phyloP scores from a whole-genome alignment of 1,140 invertebrate genomes.

The Brachionus calyciflorus region DNA sequence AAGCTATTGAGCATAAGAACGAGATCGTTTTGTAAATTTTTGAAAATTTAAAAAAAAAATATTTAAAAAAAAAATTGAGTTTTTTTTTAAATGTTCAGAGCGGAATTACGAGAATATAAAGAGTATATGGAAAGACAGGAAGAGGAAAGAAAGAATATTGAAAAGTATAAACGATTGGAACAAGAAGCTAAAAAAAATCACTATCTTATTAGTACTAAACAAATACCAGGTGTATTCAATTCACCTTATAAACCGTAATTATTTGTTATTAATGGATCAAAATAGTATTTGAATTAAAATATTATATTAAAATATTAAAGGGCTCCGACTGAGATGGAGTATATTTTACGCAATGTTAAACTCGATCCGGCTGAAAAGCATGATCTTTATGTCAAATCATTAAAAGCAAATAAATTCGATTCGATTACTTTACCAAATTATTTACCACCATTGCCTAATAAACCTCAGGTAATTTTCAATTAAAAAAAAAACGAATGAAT shows the following conservation, averaged over 20 bases:
- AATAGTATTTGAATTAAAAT: background rate
- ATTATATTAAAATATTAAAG: background rate
- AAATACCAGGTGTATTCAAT: conserved; percentile 59
- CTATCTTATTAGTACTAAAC: conserved; percentile 58
- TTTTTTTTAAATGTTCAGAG: conserved; percentile 50
- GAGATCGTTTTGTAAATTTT: conserved; percentile 52
- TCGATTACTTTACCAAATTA: conserved; percentile 51
- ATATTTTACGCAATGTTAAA: conserved; percentile 52
- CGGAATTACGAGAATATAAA: conserved; percentile 56
- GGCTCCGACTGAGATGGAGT: conserved; percentile 50
- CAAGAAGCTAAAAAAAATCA: conserved; percentile 56
- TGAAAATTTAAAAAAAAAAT: background rate
- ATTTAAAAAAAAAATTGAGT: background rate
- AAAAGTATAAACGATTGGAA: conserved; percentile 49
- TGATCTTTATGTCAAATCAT: conserved; percentile 49
- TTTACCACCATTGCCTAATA: conserved; percentile 53
- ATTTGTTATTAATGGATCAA: too few relatives aligned
- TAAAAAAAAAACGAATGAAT: too few relatives aligned
- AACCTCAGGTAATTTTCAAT: conserved; percentile 57
- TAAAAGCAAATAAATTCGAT: conserved; percentile 52
- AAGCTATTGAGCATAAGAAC: conserved; percentile 58
- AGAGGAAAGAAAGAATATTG: conserved; percentile 48
- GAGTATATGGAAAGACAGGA: conserved; percentile 53
- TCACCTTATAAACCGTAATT: conserved; percentile 58
- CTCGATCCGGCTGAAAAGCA: conserved; percentile 52